Evolutionary conservation across 2,888 invertebrate species (phyloP).

Genomic region (Podotricha telesiphe): DNA sequence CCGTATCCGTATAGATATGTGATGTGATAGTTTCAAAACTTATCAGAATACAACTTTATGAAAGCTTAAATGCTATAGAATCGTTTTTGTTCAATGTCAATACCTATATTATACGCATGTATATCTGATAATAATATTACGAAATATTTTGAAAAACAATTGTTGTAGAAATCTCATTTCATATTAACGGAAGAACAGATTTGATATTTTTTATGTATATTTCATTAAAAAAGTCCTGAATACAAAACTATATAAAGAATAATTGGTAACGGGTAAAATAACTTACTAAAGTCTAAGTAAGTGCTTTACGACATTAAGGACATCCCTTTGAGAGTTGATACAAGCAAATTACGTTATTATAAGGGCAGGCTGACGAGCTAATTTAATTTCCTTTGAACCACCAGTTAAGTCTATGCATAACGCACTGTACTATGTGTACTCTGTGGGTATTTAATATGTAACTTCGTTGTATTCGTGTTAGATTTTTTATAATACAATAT

Average conservation of each 20-base stretch:
- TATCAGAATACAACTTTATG: no score
- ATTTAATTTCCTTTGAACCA: slow-evolving; percentile 1
- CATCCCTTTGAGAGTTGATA: slow-evolving; percentile 10
- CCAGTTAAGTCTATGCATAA: not conserved
- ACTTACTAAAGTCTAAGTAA: not conserved
- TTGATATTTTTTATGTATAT: no score
- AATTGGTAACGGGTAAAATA: not conserved
- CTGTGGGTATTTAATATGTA: not conserved
- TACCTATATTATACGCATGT: no score
- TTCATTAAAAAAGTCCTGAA: no score
- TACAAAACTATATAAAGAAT: not conserved
- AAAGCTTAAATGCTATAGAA: no score
- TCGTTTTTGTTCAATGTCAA: no score
- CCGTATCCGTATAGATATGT: no score
- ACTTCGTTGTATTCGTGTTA: not conserved
- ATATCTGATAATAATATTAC: no score
- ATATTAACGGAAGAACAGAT: no score
- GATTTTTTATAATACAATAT: not conserved
- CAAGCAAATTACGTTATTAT: slow-evolving; percentile 5
- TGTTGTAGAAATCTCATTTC: no score
- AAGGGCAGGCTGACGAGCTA: not conserved
- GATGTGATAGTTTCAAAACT: no score
- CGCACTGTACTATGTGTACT: not conserved
- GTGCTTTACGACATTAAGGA: not conserved
- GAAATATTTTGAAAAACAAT: no score